Conservation (phyloP, 2,797 vertebrate genomes). For the Sebastes variabilis region DNA sequence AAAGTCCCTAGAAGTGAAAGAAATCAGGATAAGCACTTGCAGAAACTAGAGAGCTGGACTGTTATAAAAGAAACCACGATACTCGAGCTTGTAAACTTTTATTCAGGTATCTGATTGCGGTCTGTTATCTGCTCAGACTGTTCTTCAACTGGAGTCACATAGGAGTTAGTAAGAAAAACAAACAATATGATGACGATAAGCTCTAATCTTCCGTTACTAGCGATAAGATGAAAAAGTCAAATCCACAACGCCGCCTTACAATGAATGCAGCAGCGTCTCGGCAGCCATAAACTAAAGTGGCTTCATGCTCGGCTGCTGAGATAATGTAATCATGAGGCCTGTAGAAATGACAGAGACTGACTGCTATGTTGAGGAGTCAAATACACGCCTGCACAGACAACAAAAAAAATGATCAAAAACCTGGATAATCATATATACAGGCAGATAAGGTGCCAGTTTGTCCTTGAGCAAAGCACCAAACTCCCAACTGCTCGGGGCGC, state of each 20-base stretch:
- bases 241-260: background rate
- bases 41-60: background rate
- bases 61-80: background rate
- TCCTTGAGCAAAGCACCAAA: too few relatives aligned
- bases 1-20: too few relatives aligned
- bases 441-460: background rate
- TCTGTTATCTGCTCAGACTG: conserved; percentile 5
- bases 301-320: conserved; percentile 3
- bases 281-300: conserved; percentile 13
- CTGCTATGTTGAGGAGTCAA: background rate
- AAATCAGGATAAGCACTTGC: background rate
- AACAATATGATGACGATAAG: conserved; percentile 22
- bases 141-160: background rate
- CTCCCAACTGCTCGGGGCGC: background rate
- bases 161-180: conserved; percentile 10
- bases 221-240: conserved; percentile 31
- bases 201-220: conserved; percentile 22
- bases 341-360: background rate
- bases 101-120: background rate
- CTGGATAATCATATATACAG: background rate
- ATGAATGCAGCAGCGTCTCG: conserved; percentile 1
- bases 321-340: conserved; percentile 9
- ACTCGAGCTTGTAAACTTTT: conserved; percentile 8
- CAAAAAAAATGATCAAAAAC: background rate
- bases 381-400: background rate